Base-by-base conservation (phyloP, 2,888 invertebrate species). In the Anthophora plumipes region DNA sequence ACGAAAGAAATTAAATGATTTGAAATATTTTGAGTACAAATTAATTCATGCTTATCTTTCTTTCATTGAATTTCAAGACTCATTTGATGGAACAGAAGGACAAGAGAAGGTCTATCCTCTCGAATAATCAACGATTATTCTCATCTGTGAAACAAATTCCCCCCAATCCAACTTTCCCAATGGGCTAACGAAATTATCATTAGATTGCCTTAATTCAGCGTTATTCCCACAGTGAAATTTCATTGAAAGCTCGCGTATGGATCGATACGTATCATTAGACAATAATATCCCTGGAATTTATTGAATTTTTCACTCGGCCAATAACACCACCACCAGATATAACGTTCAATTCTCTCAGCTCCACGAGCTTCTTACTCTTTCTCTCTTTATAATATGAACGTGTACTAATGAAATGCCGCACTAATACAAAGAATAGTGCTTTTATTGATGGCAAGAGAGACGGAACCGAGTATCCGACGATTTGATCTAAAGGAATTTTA, bases 341-440 rank as follows among this genome's bases (percentile, higher is more conserved):
- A 83, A 84, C 61, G 61, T 31, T 59, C 54, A 37, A 60, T 50
- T 39, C 20, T 17, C 31, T 14, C 22, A 25, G 17, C 43, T n/a
- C n/a, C 12, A 7, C 12, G 48, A 50, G 37, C 22, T 60, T 55
- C 64, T 46, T 22, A 46, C 22, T 25, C 39, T 25, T 55, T 66
- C 75, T 54, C 25, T 68, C 73, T 73, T n/a, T 79, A 69, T 52
- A 55, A 46, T 57, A 22, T 17, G 41, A 43, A 25, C 41, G 66
- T 54, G 61, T 57, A 68, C 57, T 68, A 75, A 75, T 39, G 46
- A n/a, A 31, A 52, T n/a, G 50, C 43, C 12, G 72, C 54, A 84
- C 70, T 78, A 77, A 81, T 80, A 67, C 83, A 52, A 50, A 80
- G 88, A 88, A 87, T 88, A 89, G 86, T 83, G 81, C 85, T 73